Base-by-base conservation (phyloP, 2,797 vertebrate species). In the Spondyliosoma cantharus region DNA sequence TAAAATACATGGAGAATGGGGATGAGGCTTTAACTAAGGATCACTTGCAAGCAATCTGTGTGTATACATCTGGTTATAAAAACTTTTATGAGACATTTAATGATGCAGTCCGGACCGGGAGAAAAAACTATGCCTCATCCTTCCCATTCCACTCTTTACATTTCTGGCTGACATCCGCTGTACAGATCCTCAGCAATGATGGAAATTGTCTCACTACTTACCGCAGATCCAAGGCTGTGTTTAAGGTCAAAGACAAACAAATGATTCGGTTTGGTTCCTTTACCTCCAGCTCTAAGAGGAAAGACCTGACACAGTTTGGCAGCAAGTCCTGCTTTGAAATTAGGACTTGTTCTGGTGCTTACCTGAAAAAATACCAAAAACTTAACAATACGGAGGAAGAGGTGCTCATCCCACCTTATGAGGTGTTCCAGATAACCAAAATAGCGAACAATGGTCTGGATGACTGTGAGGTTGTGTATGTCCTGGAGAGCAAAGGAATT, bases 321-420 rank as follows among this genome's bases (percentile, higher is more conserved):
- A 0, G 2, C 0, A 22, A 67, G 43, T 68, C 75, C 20, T 88
- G 86, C 65, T 88, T 86, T 69, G 5, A 77, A 6, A 84, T 86
- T 5, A 14, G 1, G 3, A 86, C 83, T 1, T 86, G 86, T 63
- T 58, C 0, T 0, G 83, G 86, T 5, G 84, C 78, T 20, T 16
- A 1, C 22, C 54, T 86, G 5, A 56, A 50, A 17, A 0, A 56
- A 0, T 83, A 83, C 27, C 4, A 83, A 1, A 0, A 0, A 0
- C 0, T 57, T 0, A 0, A 0, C 1, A 0, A 8, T 2, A 0
- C 0, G 0, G 81, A 87, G 57, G 0, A 62, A 9, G 86, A 87
- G 37, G 83, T 87, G 27, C 69, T 83, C 6, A 79, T 87, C 49
- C 83, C 81, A 0, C 83, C 83, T 0, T 83, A 83, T 54, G 81